Percentiles rank a stretch among this genome's conserved stretches.
phyloP scores from a whole-genome alignment of 1,140 invertebrate genomes.

The Charaxes varanes region DNA sequence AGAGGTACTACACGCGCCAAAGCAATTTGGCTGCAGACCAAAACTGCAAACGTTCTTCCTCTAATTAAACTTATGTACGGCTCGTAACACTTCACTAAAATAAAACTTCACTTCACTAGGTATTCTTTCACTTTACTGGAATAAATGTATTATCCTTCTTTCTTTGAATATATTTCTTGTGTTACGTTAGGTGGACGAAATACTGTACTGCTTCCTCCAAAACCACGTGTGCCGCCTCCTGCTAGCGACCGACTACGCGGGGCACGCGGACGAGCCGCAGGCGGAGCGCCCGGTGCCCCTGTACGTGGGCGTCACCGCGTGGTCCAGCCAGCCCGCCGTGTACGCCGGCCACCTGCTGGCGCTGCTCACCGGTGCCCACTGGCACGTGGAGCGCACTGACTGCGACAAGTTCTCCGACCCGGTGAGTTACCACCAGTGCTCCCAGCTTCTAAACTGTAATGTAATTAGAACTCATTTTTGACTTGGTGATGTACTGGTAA shows the following conservation, averaged over 20 bases:
- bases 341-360: constrained; percentile 67
- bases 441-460: too few species aligned
- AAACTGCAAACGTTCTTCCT: too few species aligned
- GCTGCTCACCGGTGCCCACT: constrained; percentile 73
- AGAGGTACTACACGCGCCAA: too few species aligned
- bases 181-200: constrained; percentile 76
- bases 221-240: constrained; percentile 83
- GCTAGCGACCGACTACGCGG: constrained; percentile 70
- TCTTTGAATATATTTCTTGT: too few species aligned
- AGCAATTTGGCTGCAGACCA: too few species aligned
- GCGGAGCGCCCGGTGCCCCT: constrained; percentile 50
- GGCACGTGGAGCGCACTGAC: constrained; percentile 21
- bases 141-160: not conserved
- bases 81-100: too few species aligned
- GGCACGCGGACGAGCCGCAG: constrained; percentile 12
- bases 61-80: too few species aligned
- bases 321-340: constrained; percentile 60
- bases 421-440: too few species aligned
- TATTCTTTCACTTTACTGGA: not conserved
- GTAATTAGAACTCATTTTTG: constrained; percentile 5
- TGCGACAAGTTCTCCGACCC: constrained; percentile 37
- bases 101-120: not conserved
- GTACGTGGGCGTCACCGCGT: constrained; percentile 76
- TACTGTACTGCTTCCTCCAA: constrained; percentile 86
- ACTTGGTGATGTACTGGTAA: too few species aligned